Base-by-base conservation (phyloP, 2,113 vertebrate genomes). In the Psittacula cyanocephala region DNA sequence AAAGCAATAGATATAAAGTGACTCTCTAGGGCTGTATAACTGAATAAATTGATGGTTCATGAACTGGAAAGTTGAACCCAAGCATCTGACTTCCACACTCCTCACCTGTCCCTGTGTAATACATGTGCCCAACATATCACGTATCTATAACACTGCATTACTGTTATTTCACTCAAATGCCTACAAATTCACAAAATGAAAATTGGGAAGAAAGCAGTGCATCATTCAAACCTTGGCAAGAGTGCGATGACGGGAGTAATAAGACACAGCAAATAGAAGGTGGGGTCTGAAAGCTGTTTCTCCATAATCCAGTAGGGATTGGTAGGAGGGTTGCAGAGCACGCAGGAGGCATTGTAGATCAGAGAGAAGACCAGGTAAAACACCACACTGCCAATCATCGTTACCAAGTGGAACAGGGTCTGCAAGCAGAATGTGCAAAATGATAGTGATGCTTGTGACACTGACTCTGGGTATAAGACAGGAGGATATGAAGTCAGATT, bases 301-400 rank as follows among this genome's bases (percentile, higher is more conserved):
- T 99, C 98, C 96, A 99, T 98, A 52, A 98, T 98, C 98, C 98
- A 98, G 95, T 99, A 99, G 0, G 99, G 98, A 84, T 98, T 98
- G 94, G 97, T 95, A 16, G 99, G 99, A 49, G 98, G 98, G 97
- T 98, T 99, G 96, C 99, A 99, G 95, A 86, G 75, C 86, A 99
- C 57, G 0, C 99, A 99, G 89, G 85, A 5, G 27, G 98, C 97
- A 0, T 98, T 98, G 97, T 99, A 99, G 82, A 96, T 85, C 4
- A 99, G 75, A 3, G 98, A 98, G 75, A 99, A 96, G 39, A 94
- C 2, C 18, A 99, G 96, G 96, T 98, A 99, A 22, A 97, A 33
- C 14, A 95, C 85, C 95, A 99, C 97, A 4, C 99, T 99, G 93
- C 98, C 98, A 17, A 98, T 13, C 75, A 99, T 99, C 3, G 97